phyloP scores from a whole-genome alignment of 2,797 vertebrate genomes.

The Danionella dracula region DNA sequence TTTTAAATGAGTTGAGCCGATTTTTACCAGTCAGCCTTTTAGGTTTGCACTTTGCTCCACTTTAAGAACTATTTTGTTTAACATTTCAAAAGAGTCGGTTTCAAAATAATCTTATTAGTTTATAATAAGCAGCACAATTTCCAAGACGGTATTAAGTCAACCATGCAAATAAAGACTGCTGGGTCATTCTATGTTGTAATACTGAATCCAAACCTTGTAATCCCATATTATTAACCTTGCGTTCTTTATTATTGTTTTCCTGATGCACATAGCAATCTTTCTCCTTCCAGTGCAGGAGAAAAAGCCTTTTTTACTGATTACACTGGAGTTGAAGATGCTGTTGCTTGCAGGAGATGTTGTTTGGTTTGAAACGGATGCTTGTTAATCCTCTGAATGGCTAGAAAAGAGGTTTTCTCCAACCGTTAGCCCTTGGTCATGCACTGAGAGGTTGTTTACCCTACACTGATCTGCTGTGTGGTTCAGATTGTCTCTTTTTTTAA shows the following conservation, averaged over 20 bases:
- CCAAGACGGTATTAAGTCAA: not conserved
- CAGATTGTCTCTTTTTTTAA: constrained; percentile 1
- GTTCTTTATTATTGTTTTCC: not conserved
- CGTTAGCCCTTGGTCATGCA: not conserved
- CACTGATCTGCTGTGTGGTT: not conserved
- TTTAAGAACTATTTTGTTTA: not conserved
- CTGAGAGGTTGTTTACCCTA: not conserved
- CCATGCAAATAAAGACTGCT: not conserved
- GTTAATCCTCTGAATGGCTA: not conserved
- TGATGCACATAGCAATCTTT: not conserved
- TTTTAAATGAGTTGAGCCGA: too few relatives aligned
- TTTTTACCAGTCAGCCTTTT: not conserved
- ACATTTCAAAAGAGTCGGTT: not conserved
- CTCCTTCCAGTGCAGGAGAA: too few relatives aligned
- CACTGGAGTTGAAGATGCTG: not conserved
- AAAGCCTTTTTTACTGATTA: not conserved
- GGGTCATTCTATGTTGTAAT: not conserved
- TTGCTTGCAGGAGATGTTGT: not conserved
- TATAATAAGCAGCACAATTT: not conserved
- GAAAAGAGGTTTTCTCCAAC: not conserved
- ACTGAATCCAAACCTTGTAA: not conserved
- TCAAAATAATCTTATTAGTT: not conserved
- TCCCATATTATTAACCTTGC: not conserved
- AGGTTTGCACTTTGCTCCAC: not conserved
- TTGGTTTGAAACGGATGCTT: not conserved